phyloP scores from a whole-genome alignment of 1,140 invertebrate genomes.

The Drosophila saltans region DNA sequence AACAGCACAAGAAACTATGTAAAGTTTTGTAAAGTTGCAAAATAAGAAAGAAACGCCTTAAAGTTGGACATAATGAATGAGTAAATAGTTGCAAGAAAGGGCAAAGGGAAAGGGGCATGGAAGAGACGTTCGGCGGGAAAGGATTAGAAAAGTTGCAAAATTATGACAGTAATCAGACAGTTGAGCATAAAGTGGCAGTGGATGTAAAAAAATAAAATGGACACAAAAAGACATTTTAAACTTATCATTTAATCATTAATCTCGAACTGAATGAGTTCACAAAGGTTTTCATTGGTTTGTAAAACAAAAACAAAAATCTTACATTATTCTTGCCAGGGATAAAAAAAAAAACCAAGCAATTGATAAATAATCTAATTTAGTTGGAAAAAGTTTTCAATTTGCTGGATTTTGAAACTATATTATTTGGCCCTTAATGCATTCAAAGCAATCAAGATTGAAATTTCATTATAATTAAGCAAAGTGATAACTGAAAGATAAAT shows the following conservation, averaged over 20 bases:
- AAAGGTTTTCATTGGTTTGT: neutral
- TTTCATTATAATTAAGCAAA: no score
- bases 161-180: constrained; percentile 23
- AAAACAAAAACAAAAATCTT: neutral
- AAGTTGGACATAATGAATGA: constrained; percentile 63
- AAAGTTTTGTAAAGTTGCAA: constrained; percentile 53
- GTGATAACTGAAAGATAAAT: no score
- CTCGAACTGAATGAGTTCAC: neutral
- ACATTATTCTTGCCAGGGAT: neutral
- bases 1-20: constrained; percentile 57
- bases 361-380: neutral
- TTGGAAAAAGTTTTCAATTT: no score
- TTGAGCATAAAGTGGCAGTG: constrained; percentile 9
- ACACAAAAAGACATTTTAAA: constrained; percentile 10
- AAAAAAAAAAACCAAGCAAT: neutral
- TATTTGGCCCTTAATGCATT: no score
- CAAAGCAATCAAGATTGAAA: no score
- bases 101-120: neutral
- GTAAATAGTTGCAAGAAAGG: constrained; percentile 26
- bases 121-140: neutral
- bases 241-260: constrained; percentile 10
- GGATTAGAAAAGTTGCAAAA: constrained; percentile 15
- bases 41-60: constrained; percentile 49
- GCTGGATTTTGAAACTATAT: no score
- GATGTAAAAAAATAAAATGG: neutral